Percentiles rank a stretch among this genome's conserved stretches.
Evolutionary conservation across 2,113 vertebrate species (phyloP).

Genomic region (Lophius piscatorius): DNA sequence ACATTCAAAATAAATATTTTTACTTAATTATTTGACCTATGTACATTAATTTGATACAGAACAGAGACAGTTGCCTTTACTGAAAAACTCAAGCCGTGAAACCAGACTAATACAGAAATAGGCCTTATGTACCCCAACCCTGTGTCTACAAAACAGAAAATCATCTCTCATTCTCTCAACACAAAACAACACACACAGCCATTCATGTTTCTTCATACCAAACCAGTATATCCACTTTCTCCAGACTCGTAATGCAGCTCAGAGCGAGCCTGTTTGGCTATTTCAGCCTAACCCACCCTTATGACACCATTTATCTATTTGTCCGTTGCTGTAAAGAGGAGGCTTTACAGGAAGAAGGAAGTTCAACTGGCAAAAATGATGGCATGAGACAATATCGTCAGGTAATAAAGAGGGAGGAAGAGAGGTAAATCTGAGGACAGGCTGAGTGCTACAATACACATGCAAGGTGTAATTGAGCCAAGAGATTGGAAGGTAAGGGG

Average conservation of each 20-base stretch:
- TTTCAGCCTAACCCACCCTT: slow-evolving; percentile 53
- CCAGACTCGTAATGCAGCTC: neutral
- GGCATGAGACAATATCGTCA: slow-evolving; percentile 26
- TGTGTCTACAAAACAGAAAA: neutral
- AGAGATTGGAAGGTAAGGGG: slow-evolving; percentile 1
- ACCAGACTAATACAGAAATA: too few species aligned
- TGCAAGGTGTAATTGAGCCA: neutral
- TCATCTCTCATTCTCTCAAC: neutral
- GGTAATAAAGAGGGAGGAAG: slow-evolving; percentile 13
- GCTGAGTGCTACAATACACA: neutral
- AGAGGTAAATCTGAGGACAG: slow-evolving; percentile 2
- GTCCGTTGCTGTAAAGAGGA: slow-evolving; percentile 37
- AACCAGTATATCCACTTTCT: slow-evolving; percentile 74
- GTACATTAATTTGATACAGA: too few species aligned
- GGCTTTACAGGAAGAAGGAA: slow-evolving; percentile 47
- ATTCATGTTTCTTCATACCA: slow-evolving; percentile 34
- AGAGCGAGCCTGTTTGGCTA: slow-evolving; percentile 58
- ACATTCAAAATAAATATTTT: too few species aligned
- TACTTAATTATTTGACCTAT: too few species aligned
- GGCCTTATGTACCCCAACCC: neutral
- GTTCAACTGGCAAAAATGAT: slow-evolving; percentile 44
- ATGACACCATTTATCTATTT: slow-evolving; percentile 49
- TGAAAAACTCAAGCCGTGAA: too few species aligned
- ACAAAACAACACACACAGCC: neutral
- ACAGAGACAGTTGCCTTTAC: too few species aligned